phyloP scores from a whole-genome alignment of 2,888 invertebrate genomes.

The Iphiclides podalirius region DNA sequence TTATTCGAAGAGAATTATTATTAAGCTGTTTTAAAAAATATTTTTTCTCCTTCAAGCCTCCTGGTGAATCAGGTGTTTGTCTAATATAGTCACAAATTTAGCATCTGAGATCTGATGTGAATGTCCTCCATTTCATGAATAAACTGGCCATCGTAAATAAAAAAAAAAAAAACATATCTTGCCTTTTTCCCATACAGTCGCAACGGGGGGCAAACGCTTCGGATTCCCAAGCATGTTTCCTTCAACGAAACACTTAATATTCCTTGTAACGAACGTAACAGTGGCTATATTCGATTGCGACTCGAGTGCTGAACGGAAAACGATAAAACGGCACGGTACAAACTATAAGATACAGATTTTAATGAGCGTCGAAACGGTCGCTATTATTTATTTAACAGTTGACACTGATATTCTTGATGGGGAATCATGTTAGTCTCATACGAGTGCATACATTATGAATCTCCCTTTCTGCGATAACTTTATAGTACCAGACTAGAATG shows the following conservation, averaged over 20 bases:
- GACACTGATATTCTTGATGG: slow-evolving; percentile 8
- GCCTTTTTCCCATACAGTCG: slow-evolving; percentile 23
- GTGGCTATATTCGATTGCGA: not conserved
- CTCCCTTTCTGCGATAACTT: too few species aligned
- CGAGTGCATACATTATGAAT: too few species aligned
- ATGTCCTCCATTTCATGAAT: slow-evolving; percentile 8
- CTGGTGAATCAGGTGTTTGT: too few species aligned
- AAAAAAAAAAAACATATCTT: slow-evolving; percentile 11
- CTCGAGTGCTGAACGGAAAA: not conserved
- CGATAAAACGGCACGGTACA: slow-evolving; percentile 2
- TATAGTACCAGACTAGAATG: too few species aligned
- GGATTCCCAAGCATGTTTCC: not conserved
- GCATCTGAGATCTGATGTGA: not conserved
- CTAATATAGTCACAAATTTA: not conserved
- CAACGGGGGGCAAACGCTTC: slow-evolving; percentile 30
- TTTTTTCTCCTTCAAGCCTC: too few species aligned
- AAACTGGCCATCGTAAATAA: slow-evolving; percentile 13
- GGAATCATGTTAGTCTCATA: slow-evolving; percentile 10
- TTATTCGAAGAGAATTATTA: too few species aligned
- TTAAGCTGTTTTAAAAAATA: too few species aligned
- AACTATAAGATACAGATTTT: slow-evolving; percentile 22
- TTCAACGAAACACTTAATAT: not conserved
- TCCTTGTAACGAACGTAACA: too few species aligned
- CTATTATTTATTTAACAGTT: slow-evolving; percentile 20
- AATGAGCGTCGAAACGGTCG: slow-evolving; percentile 18